A percentile compares a stretch with the other conserved stretches of the same genome.
Evolutionary conservation across 2,797 vertebrate species (phyloP).

Genomic region (Sebastes hubbsi): DNA sequence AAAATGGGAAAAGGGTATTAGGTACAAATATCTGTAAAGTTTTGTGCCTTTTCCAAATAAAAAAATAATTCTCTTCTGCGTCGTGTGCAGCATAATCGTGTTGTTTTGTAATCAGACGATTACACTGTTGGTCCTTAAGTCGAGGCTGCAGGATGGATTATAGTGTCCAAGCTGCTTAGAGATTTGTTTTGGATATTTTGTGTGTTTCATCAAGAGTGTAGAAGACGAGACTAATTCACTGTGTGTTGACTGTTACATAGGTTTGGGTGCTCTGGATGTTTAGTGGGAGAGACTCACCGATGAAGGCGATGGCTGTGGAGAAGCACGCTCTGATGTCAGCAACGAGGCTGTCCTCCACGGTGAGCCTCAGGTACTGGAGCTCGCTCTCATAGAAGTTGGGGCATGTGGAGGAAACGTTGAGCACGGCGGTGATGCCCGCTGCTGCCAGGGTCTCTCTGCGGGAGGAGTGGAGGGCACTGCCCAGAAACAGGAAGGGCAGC

Average conservation of each 20-base stretch:
- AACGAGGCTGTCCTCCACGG: conserved; percentile 87
- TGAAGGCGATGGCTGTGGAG: conserved; percentile 88
- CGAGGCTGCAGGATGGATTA: conserved; percentile 38
- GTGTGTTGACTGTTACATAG: background rate
- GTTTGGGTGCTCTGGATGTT: background rate
- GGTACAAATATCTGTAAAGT: too few relatives aligned
- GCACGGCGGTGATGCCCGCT: conserved; percentile 87
- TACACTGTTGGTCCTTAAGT: conserved; percentile 8
- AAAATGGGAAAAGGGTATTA: too few relatives aligned
- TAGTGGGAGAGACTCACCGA: conserved; percentile 75
- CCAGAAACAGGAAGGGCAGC: conserved; percentile 88
- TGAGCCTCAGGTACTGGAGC: conserved; percentile 85
- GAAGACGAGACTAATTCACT: background rate
- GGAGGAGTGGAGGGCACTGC: conserved; percentile 87
- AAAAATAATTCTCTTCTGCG: background rate
- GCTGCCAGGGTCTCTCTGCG: conserved; percentile 83
- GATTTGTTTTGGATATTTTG: conserved; percentile 19
- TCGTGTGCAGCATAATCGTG: conserved; percentile 24
- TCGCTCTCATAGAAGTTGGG: conserved; percentile 88
- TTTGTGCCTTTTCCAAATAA: too few relatives aligned
- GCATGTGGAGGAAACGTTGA: conserved; percentile 89
- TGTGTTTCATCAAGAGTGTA: background rate
- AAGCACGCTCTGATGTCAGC: conserved; percentile 88
- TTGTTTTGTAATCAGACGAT: conserved; percentile 54
- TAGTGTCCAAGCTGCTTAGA: conserved; percentile 25